A percentile compares a stretch with the other conserved stretches of the same genome.
Evolutionary conservation across 2,888 invertebrate genomes (phyloP).

Genomic region (Heterodera filipjevi): DNA sequence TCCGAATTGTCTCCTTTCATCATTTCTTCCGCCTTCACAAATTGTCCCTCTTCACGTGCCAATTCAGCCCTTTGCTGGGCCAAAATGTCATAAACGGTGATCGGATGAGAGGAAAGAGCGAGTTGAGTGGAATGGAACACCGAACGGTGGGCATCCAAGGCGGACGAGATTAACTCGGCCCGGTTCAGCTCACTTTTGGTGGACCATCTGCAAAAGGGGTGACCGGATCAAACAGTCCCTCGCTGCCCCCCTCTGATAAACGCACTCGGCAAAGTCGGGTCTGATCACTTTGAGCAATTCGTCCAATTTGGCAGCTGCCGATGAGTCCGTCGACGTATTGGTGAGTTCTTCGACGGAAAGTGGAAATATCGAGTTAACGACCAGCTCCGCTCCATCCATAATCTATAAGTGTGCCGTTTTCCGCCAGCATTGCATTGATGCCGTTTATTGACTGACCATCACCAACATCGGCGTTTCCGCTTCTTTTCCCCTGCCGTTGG

Average conservation of each 20-base stretch:
- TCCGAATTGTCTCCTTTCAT: conserved; percentile 1
- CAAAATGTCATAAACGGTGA: conserved; percentile 8
- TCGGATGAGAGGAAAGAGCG: conserved; percentile 13
- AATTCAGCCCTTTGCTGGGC: conserved; percentile 12
- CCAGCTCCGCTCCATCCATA: conserved; percentile 5
- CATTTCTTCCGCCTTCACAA: conserved; percentile 27
- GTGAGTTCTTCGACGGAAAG: neutral
- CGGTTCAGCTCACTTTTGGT: conserved; percentile 5
- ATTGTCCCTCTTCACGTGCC: conserved; percentile 17
- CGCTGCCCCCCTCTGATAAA: neutral
- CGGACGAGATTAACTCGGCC: neutral
- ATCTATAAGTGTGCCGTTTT: neutral
- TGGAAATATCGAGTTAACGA: conserved; percentile 28
- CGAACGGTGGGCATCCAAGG: conserved; percentile 18
- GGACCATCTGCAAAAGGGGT: neutral
- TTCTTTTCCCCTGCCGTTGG: neutral
- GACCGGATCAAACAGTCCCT: neutral
- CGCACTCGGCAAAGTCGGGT: conserved; percentile 20
- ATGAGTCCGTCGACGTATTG: neutral
- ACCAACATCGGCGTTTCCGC: neutral
- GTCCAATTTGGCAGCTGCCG: neutral
- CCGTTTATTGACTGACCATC: neutral
- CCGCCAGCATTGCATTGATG: neutral
- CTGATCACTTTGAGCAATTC: conserved; percentile 5
- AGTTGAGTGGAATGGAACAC: conserved; percentile 18